These are phyloP conservation scores for Macropus fuliginosus DNA, from an alignment of 2,797 vertebrate species.

Conservation along the genomic window DNA sequence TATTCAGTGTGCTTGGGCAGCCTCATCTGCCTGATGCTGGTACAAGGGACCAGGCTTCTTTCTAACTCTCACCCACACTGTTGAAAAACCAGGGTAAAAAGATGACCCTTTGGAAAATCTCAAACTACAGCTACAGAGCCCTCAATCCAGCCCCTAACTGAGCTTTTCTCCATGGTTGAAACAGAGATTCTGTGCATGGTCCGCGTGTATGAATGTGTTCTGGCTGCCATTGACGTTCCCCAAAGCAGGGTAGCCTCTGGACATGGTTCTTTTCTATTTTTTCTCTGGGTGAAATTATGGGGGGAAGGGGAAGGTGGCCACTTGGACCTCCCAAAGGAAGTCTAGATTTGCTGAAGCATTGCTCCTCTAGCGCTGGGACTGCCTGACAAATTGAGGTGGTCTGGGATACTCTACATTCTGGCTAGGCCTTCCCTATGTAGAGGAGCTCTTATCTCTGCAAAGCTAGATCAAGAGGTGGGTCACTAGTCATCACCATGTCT, in stretches of 20 bases:
- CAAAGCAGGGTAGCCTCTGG: conserved; percentile 63
- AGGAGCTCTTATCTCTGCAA: neutral
- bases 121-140: neutral
- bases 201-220: conserved; percentile 65
- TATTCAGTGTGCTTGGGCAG: neutral
- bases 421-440: neutral
- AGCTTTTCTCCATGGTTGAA: conserved; percentile 49
- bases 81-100: neutral
- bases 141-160: neutral
- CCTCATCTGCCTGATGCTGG: neutral
- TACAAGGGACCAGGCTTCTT: neutral
- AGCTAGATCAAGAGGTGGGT: neutral
- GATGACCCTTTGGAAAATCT: conserved; percentile 43
- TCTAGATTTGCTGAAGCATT: conserved; percentile 46
- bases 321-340: conserved; percentile 61
- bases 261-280: conserved; percentile 71
- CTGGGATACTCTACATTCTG: neutral
- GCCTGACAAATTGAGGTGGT: neutral
- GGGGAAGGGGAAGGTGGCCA: conserved; percentile 45
- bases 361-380: conserved; percentile 35
- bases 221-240: conserved; percentile 48
- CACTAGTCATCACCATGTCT: neutral
- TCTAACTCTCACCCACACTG: neutral
- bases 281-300: conserved; percentile 25
- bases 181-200: conserved; percentile 51